Evolutionary conservation across 2,797 vertebrate genomes (phyloP).

Genomic region (Luscinia megarhynchos): DNA sequence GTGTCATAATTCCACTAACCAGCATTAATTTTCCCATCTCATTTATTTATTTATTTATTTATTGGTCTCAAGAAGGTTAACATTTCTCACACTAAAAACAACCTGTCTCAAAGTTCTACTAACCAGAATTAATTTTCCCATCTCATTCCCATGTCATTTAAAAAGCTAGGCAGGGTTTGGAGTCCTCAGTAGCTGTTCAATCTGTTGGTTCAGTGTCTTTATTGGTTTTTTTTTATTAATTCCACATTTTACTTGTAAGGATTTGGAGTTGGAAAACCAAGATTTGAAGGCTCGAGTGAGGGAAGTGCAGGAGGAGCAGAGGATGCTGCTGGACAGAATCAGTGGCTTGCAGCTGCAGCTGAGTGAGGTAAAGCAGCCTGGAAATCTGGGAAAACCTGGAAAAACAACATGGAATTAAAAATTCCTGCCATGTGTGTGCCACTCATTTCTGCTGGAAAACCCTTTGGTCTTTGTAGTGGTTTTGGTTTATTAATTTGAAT

Average conservation of each 20-base stretch:
- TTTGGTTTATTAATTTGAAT: no score
- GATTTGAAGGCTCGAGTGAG: constrained; percentile 86
- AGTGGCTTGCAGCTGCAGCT: constrained; percentile 89
- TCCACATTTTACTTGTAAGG: constrained; percentile 70
- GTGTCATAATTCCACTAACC: no score
- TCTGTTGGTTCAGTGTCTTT: background rate
- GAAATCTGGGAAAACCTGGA: background rate
- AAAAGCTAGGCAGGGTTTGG: background rate
- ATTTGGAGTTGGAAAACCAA: constrained; percentile 90
- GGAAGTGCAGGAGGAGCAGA: constrained; percentile 90
- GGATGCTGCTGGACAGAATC: constrained; percentile 87
- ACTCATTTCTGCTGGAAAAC: background rate
- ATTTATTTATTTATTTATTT: no score
- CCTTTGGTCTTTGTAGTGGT: background rate
- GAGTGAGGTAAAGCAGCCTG: constrained; percentile 82
- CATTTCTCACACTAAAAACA: background rate
- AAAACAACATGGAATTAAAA: no score
- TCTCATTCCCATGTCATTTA: background rate
- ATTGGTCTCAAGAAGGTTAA: background rate
- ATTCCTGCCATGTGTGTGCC: background rate
- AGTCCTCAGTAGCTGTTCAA: background rate
- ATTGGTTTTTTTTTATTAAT: no score
- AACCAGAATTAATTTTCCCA: background rate
- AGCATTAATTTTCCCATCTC: no score
- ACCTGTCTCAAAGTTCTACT: background rate